These are phyloP conservation scores for Tricholaema leucomelas DNA, from an alignment of 2,113 vertebrate genomes.

Conservation along the genomic window DNA sequence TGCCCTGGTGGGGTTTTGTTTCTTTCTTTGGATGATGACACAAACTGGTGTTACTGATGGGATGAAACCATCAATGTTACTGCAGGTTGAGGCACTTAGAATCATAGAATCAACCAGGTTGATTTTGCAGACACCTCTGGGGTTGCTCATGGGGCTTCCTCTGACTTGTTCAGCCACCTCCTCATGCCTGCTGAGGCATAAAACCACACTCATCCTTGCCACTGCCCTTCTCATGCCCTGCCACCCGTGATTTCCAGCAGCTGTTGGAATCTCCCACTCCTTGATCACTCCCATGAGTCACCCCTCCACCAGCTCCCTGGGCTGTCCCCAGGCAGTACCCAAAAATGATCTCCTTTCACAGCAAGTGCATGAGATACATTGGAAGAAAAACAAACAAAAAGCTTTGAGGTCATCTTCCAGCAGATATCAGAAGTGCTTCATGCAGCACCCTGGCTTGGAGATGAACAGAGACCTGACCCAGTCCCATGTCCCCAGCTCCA, in stretches of 20 bases:
- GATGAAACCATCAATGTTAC: neutral
- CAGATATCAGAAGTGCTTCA: neutral
- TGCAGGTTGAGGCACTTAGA: neutral
- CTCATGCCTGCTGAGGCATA: neutral
- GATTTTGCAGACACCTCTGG: neutral
- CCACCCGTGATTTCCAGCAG: neutral
- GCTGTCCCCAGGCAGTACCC: neutral
- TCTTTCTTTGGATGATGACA: neutral
- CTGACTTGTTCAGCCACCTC: neutral
- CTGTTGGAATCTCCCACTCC: neutral
- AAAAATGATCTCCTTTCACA: neutral
- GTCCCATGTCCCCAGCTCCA: neutral
- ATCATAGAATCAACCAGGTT: too few species aligned
- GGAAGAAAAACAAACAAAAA: neutral
- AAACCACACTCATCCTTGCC: neutral
- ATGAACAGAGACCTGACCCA: neutral
- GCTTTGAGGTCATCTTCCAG: neutral
- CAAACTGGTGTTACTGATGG: neutral
- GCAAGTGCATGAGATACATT: neutral
- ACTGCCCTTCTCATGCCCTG: neutral
- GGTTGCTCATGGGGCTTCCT: neutral
- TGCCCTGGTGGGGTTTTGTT: neutral
- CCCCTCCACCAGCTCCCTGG: neutral
- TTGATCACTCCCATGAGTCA: neutral
- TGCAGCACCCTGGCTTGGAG: neutral